Conservation (phyloP, 1,140 invertebrate genomes). For the Cydia splendana region DNA sequence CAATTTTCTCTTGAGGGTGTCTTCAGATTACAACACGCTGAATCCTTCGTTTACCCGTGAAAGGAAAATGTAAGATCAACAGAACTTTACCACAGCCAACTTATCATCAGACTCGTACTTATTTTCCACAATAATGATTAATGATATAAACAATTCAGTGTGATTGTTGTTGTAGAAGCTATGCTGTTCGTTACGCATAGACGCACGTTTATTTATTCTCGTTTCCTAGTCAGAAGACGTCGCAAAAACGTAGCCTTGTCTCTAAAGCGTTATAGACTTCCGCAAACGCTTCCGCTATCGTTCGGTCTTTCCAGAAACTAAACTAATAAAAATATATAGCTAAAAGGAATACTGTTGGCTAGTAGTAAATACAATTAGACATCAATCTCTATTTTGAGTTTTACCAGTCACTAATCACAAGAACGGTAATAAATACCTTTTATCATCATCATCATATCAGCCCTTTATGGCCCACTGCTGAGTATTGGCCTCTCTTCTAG, state of each 20-base stretch:
- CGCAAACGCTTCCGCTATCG: constrained; percentile 2
- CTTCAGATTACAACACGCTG: no score
- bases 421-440: no score
- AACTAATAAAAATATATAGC: background rate
- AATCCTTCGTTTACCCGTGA: no score
- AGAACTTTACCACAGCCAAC: no score
- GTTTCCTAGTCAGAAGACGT: constrained; percentile 24
- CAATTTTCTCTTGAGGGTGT: no score
- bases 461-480: no score
- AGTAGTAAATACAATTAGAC: background rate
- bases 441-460: no score
- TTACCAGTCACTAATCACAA: no score
- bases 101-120: background rate
- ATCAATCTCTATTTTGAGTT: background rate
- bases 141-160: background rate
- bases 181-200: constrained; percentile 26
- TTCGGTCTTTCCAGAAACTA: background rate
- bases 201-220: constrained; percentile 7
- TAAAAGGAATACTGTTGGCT: background rate
- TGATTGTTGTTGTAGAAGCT: constrained; percentile 2
- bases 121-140: background rate
- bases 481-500: no score
- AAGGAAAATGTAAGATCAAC: no score
- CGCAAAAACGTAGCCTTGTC: constrained; percentile 22
- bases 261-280: constrained; percentile 1